Evolutionary conservation across 2,888 invertebrate genomes (phyloP).

Genomic region (Boloria euphrosyne): DNA sequence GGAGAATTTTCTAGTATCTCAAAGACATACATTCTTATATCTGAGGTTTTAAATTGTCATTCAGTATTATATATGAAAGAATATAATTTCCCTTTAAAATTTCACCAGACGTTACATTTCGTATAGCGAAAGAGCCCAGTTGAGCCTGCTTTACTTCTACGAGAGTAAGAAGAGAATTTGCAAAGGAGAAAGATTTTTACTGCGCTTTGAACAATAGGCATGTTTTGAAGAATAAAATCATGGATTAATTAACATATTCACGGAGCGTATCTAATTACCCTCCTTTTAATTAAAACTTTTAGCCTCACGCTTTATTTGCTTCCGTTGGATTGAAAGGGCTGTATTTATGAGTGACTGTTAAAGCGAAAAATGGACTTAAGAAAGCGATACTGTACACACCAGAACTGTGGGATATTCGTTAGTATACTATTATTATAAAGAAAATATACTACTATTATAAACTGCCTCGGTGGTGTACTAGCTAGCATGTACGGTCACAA

Average conservation of each 20-base stretch:
- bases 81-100: slow-evolving; percentile 21
- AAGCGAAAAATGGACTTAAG: slow-evolving; percentile 28
- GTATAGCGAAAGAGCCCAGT: slow-evolving; percentile 9
- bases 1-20: too few relatives aligned
- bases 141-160: slow-evolving; percentile 22
- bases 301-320: slow-evolving; percentile 72
- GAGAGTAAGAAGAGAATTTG: slow-evolving; percentile 26
- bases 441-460: too few relatives aligned
- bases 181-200: slow-evolving; percentile 58
- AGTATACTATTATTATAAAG: slow-evolving; percentile 1
- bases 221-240: slow-evolving; percentile 75
- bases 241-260: slow-evolving; percentile 79
- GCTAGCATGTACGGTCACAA: too few relatives aligned
- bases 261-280: slow-evolving; percentile 75
- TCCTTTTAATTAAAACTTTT: slow-evolving; percentile 76
- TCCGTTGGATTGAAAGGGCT: slow-evolving; percentile 51
- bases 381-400: slow-evolving; percentile 21
- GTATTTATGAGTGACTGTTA: slow-evolving; percentile 40
- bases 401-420: slow-evolving; percentile 9
- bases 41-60: neutral
- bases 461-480: too few relatives aligned
- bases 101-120: slow-evolving; percentile 5
- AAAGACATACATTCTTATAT: too few relatives aligned
- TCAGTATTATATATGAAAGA: neutral
- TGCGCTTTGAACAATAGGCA: slow-evolving; percentile 68